Evolutionary conservation across 2,888 invertebrate genomes (phyloP).

Genomic region (Dascillus cervinus): DNA sequence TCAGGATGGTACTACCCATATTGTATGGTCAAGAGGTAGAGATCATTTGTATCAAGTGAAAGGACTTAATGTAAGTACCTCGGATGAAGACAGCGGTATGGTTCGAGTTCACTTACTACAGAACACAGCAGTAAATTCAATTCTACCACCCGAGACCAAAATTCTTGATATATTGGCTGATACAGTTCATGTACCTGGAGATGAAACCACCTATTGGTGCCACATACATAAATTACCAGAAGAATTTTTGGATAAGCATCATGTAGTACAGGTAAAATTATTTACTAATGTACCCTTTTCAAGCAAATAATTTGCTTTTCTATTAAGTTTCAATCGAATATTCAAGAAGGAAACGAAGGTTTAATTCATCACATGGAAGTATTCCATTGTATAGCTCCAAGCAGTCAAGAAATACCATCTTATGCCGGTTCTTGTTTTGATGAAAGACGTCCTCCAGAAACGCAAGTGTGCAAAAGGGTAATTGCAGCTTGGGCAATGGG

Average conservation of each 20-base stretch:
- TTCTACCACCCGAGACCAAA: slow-evolving; percentile 46
- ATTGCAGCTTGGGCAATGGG: slow-evolving; percentile 99
- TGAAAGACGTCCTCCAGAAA: slow-evolving; percentile 61
- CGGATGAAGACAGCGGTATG: slow-evolving; percentile 58
- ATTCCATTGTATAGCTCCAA: slow-evolving; percentile 81
- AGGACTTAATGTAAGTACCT: slow-evolving; percentile 53
- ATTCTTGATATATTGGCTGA: slow-evolving; percentile 55
- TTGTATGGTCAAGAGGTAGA: slow-evolving; percentile 76
- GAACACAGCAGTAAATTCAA: slow-evolving; percentile 35
- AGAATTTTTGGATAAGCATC: slow-evolving; percentile 61
- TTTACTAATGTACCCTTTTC: too few relatives aligned
- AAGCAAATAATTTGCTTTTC: slow-evolving; percentile 1
- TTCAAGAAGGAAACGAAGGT: slow-evolving; percentile 72
- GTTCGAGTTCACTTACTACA: slow-evolving; percentile 67
- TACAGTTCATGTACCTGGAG: slow-evolving; percentile 65
- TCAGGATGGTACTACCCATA: slow-evolving; percentile 83
- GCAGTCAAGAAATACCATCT: slow-evolving; percentile 58
- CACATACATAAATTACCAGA: slow-evolving; percentile 73
- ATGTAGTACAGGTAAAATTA: slow-evolving; percentile 60
- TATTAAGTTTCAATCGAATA: slow-evolving; percentile 75
- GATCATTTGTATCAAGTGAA: slow-evolving; percentile 62
- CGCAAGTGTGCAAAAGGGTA: slow-evolving; percentile 76
- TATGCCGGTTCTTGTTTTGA: slow-evolving; percentile 84
- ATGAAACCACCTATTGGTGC: slow-evolving; percentile 98
- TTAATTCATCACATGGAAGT: slow-evolving; percentile 98